Evolutionary conservation across 2,113 vertebrate genomes (phyloP).

Genomic region (Myiozetetes cayanensis): DNA sequence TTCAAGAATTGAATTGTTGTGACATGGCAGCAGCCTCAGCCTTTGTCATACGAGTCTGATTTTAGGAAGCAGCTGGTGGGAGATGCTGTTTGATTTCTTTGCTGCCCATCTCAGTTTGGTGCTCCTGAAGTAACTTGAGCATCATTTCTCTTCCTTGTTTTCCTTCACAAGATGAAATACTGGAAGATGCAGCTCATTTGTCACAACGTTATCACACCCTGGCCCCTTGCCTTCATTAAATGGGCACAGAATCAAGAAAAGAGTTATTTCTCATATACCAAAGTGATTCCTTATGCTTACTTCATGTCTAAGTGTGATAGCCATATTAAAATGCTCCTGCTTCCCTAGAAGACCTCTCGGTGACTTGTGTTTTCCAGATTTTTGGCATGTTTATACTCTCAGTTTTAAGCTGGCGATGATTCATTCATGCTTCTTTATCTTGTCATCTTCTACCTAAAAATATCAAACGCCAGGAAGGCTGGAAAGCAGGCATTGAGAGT

Average conservation of each 20-base stretch:
- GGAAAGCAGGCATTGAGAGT: not conserved
- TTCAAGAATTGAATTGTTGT: not conserved
- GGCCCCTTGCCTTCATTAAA: slow-evolving; percentile 31
- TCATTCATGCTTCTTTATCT: slow-evolving; percentile 44
- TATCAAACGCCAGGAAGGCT: not conserved
- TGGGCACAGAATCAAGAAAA: slow-evolving; percentile 33
- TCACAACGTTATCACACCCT: not conserved
- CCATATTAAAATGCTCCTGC: slow-evolving; percentile 4
- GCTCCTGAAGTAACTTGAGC: not conserved
- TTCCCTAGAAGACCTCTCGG: not conserved
- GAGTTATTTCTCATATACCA: not conserved
- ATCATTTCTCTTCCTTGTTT: slow-evolving; percentile 1
- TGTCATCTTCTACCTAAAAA: slow-evolving; percentile 53
- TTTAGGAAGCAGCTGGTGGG: not conserved
- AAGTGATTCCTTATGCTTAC: not conserved
- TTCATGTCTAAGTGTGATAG: slow-evolving; percentile 16
- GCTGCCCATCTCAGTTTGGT: not conserved
- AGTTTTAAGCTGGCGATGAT: slow-evolving; percentile 14
- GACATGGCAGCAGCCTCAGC: not conserved
- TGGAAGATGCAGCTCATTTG: slow-evolving; percentile 7
- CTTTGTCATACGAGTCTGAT: not conserved
- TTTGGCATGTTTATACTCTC: slow-evolving; percentile 33
- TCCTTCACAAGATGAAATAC: not conserved
- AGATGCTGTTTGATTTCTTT: not conserved
- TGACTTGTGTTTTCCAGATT: slow-evolving; percentile 44